Evolutionary conservation across 2,797 vertebrate species (phyloP).

Genomic region (Phyllotis vaccarum): DNA sequence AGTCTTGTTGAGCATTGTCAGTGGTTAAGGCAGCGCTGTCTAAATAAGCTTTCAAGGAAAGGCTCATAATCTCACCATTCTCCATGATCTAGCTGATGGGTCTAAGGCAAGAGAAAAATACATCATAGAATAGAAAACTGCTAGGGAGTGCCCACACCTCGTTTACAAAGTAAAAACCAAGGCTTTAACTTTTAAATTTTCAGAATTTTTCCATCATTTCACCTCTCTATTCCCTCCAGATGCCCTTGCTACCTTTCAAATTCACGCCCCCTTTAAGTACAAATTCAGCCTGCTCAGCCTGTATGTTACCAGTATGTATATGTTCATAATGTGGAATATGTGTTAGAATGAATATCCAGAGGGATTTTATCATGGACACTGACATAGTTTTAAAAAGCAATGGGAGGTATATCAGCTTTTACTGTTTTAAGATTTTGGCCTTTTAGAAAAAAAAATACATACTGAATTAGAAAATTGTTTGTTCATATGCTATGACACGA

Average conservation of each 20-base stretch:
- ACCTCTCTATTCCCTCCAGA: neutral
- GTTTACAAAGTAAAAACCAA: conserved; percentile 23
- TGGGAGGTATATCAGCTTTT: neutral
- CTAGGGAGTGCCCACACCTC: neutral
- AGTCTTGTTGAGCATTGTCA: conserved; percentile 24
- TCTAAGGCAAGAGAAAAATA: neutral
- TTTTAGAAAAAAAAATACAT: neutral
- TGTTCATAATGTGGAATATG: conserved; percentile 17
- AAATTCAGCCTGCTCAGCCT: neutral
- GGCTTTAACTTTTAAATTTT: neutral
- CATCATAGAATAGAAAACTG: neutral
- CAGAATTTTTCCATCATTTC: neutral
- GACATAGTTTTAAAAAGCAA: neutral
- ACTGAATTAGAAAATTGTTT: conserved; percentile 12
- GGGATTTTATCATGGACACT: neutral
- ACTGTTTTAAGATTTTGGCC: neutral
- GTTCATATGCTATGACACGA: neutral
- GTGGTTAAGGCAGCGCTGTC: neutral
- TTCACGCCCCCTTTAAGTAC: neutral
- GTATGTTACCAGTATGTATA: neutral
- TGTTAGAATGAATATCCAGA: neutral
- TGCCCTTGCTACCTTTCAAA: neutral
- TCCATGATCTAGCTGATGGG: neutral
- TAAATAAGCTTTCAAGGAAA: conserved; percentile 12
- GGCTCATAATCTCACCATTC: neutral